Evolutionary conservation across 1,140 invertebrate species (phyloP), one percentile per base, ranked within the genome.

Genomic region (Triops cancriformis): DNA sequence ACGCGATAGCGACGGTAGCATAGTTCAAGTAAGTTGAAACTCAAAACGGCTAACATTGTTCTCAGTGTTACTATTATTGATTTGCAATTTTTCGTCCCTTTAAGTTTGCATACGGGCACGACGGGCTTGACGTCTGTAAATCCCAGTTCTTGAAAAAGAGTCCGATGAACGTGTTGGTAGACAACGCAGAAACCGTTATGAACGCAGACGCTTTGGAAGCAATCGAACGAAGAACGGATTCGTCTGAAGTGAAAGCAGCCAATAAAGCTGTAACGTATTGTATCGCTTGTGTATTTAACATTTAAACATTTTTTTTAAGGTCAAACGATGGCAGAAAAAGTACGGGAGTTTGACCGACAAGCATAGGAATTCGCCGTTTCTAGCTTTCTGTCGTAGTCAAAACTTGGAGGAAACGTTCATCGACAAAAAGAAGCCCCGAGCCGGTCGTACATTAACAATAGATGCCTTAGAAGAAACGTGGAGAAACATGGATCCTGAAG

Each of bases 51-150:
- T 12, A 23, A 64, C 51, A 64, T 18, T 64, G 6, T 23, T 23
- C 51, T 64, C 6, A 14, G 14, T 64, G 10, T 64, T 64, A 10
- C 6, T 14, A 23, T 23, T 2, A 9, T 28, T 37, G 42, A 41
- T 23, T 10, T 72, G 12, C 11, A 43, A 23, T 12, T 77, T 23
- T 45, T 11, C 14, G 10, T 26, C 77, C 43, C 64, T 80, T 80
- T 11, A 80, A 91, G 87, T 97, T 95, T 84, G 87, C 91, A n/a
- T 99, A 99, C 84, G 98, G 98, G 3, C 98, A 99, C 88, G 98
- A 99, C 87, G 96, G 97, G 0, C 86, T 99, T 73, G 98, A 99
- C 84, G 91, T 98, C 73, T 85, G 89, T 0, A 95, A 94, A 84
- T 91, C 91, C 11, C 92, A 94, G 81, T 98, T 95, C 83, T 86